Conservation (phyloP, 2,888 invertebrate genomes). For the Tubiluchus corallicola region DNA sequence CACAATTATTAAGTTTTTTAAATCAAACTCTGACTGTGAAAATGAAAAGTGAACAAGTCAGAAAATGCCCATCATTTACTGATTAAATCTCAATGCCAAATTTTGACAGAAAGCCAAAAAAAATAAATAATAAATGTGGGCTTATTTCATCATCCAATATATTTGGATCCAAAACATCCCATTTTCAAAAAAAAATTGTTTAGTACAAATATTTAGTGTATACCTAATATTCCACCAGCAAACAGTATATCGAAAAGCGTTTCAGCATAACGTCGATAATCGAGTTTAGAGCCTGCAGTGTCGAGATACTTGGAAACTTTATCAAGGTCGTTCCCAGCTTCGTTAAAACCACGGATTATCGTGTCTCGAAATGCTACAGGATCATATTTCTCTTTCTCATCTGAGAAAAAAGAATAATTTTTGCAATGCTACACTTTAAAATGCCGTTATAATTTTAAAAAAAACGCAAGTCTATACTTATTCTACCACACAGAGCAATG, state of each 20-base stretch:
- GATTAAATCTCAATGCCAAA: no score
- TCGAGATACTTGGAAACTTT: constrained; percentile 88
- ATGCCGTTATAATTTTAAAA: no score
- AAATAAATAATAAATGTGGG: constrained; percentile 1
- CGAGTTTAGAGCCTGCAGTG: constrained; percentile 80
- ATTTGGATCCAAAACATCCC: background rate
- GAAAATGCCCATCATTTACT: no score
- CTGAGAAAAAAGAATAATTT: no score
- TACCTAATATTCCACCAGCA: constrained; percentile 82
- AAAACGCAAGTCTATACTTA: no score
- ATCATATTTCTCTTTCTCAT: constrained; percentile 99
- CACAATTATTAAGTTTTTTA: no score
- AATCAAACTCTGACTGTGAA: no score
- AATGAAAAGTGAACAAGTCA: no score
- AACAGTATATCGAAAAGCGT: constrained; percentile 92
- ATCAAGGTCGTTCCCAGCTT: constrained; percentile 83
- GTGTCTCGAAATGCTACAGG: constrained; percentile 95
- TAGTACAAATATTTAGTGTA: constrained; percentile 18
- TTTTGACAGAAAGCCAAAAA: constrained; percentile 12
- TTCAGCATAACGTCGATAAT: constrained; percentile 95
- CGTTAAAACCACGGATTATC: constrained; percentile 79
- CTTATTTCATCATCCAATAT: constrained; percentile 7
- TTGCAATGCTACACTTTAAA: no score
- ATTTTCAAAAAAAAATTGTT: background rate
- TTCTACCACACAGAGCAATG: no score